A percentile compares a stretch with the other conserved stretches of the same genome.
These are phyloP conservation scores for Episyrphus balteatus DNA, from an alignment of 1,140 invertebrate genomes.

Conservation along the genomic window DNA sequence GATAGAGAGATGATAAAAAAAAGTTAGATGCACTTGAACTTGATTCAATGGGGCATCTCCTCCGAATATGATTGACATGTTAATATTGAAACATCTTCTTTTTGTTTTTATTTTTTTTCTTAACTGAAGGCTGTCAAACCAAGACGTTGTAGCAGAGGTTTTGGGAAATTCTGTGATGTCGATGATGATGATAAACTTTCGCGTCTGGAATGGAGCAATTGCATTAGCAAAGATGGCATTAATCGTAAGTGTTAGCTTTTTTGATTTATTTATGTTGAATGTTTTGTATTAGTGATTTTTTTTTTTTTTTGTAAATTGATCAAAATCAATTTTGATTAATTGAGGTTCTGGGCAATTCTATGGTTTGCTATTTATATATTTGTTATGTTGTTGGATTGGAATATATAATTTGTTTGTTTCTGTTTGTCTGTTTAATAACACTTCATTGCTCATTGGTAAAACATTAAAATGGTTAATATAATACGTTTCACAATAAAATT, in stretches of 20 bases:
- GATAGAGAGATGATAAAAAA: not conserved
- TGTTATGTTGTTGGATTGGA: too few species aligned
- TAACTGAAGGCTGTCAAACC: conserved; percentile 60
- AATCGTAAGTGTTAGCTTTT: conserved; percentile 35
- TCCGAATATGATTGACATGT: not conserved
- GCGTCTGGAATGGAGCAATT: conserved; percentile 70
- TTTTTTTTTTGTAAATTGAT: too few species aligned
- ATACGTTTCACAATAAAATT: too few species aligned
- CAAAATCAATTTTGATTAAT: too few species aligned
- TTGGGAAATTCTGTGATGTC: conserved; percentile 73
- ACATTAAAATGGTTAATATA: too few species aligned
- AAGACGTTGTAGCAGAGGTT: conserved; percentile 76
- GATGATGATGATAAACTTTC: conserved; percentile 66
- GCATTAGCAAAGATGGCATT: conserved; percentile 56
- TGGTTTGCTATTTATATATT: too few species aligned
- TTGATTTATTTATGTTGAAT: too few species aligned
- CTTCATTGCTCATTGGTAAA: too few species aligned
- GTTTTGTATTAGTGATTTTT: too few species aligned
- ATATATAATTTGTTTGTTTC: too few species aligned
- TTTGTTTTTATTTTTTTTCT: conserved; percentile 2
- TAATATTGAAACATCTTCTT: not conserved
- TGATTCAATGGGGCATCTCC: not conserved
- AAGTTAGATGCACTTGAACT: conserved; percentile 2
- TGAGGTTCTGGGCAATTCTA: too few species aligned
- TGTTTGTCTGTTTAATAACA: too few species aligned